These are phyloP conservation scores for Lepidurus apus DNA, from an alignment of 1,140 invertebrate genomes.

Conservation along the genomic window DNA sequence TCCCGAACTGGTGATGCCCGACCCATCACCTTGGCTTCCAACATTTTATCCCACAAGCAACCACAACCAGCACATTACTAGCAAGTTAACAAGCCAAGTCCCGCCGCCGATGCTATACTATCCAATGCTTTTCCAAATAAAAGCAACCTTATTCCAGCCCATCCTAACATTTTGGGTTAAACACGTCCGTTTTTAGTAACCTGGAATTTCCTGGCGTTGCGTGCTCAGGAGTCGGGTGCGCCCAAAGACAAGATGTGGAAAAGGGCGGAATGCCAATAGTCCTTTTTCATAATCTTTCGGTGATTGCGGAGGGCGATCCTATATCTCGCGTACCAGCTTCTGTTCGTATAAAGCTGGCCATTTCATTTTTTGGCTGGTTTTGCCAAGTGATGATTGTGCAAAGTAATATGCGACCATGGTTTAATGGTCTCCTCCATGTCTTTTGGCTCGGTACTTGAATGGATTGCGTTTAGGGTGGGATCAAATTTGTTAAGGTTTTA, in stretches of 20 bases:
- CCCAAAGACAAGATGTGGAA: not conserved
- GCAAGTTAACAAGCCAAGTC: not conserved
- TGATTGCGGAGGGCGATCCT: too few relatives aligned
- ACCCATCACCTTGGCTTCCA: not conserved
- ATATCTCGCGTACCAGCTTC: too few relatives aligned
- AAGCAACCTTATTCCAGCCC: not conserved
- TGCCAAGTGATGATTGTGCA: too few relatives aligned
- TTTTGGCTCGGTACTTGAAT: not conserved
- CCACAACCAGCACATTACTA: constrained; percentile 1
- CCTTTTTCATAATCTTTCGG: too few relatives aligned
- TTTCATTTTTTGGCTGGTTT: too few relatives aligned
- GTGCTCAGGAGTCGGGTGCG: not conserved
- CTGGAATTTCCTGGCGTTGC: constrained; percentile 5
- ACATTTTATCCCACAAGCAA: not conserved
- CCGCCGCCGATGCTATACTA: not conserved
- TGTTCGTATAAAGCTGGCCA: too few relatives aligned
- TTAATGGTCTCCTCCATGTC: too few relatives aligned
- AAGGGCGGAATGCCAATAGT: not conserved
- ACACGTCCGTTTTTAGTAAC: not conserved
- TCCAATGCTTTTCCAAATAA: not conserved
- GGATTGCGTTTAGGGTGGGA: not conserved
- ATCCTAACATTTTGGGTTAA: not conserved
- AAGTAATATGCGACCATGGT: too few relatives aligned
- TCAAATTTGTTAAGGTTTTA: not conserved
- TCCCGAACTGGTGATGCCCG: not conserved